Percentiles rank a stretch among this genome's conserved stretches.
phyloP scores from a whole-genome alignment of 2,888 invertebrate genomes.

The Drosophila eohydei region DNA sequence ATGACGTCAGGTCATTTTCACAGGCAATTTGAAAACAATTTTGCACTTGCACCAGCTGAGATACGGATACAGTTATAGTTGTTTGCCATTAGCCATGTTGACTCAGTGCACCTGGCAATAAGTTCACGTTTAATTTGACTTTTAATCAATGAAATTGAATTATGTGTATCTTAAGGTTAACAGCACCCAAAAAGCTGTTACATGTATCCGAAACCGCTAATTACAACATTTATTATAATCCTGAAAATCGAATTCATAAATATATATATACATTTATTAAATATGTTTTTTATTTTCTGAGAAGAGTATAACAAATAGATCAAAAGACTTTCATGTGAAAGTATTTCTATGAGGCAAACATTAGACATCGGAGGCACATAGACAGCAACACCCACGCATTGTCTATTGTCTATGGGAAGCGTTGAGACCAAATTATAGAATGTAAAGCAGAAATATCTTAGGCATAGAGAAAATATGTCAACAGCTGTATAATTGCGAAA shows the following conservation, averaged over 20 bases:
- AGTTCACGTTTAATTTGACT: conserved; percentile 41
- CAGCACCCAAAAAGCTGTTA: background rate
- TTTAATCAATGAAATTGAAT: conserved; percentile 32
- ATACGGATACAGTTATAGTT: conserved; percentile 28
- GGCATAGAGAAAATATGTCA: conserved; percentile 20
- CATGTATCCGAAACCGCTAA: background rate
- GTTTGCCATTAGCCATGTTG: conserved; percentile 26
- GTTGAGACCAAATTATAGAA: conserved; percentile 16
- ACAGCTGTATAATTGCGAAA: conserved; percentile 24
- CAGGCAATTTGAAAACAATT: conserved; percentile 55
- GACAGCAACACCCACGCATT: conserved; percentile 48
- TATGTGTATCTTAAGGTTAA: background rate
- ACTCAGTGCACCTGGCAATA: conserved; percentile 20
- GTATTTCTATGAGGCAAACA: conserved; percentile 44
- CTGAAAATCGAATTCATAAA: conserved; percentile 55
- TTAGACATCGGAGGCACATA: conserved; percentile 29
- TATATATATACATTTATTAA: conserved; percentile 3
- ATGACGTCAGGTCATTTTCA: conserved; percentile 52
- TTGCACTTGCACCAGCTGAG: conserved; percentile 28
- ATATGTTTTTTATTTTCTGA: conserved; percentile 3
- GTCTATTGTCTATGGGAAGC: conserved; percentile 12
- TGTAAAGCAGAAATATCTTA: conserved; percentile 8
- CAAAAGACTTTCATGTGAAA: conserved; percentile 24
- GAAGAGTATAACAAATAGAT: conserved; percentile 21
- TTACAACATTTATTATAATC: background rate